phyloP scores from a whole-genome alignment of 2,797 vertebrate species.

The Knipowitschia caucasica region DNA sequence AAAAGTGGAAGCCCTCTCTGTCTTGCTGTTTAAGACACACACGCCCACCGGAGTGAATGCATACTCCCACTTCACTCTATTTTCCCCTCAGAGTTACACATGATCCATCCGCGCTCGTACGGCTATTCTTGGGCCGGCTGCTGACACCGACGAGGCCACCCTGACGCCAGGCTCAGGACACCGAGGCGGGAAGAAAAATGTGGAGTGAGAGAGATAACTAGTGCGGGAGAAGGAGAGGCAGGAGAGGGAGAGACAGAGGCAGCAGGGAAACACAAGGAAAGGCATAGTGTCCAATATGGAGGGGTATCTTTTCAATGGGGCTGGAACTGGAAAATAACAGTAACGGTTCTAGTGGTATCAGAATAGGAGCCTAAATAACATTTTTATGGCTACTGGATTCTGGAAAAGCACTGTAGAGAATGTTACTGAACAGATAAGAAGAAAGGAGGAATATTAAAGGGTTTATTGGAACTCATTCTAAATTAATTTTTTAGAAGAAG shows the following conservation, averaged over 20 bases:
- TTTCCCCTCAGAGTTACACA: conserved; percentile 15
- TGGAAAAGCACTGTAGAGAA: too few relatives aligned
- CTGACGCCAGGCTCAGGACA: conserved; percentile 55
- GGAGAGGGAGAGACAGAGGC: neutral
- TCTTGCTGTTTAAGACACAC: conserved; percentile 15
- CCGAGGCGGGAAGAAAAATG: conserved; percentile 27
- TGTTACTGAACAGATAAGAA: too few relatives aligned
- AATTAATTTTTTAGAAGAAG: too few relatives aligned
- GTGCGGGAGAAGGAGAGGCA: too few relatives aligned
- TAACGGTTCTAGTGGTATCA: too few relatives aligned
- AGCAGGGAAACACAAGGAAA: neutral
- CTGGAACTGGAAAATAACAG: too few relatives aligned
- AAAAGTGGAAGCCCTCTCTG: conserved; percentile 50
- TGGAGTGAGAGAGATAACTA: conserved; percentile 4
- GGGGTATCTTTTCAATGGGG: too few relatives aligned
- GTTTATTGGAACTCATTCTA: too few relatives aligned
- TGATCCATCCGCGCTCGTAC: conserved; percentile 56
- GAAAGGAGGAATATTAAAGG: too few relatives aligned
- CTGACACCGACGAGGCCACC: conserved; percentile 77
- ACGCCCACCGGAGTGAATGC: conserved; percentile 37
- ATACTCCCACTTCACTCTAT: conserved; percentile 50
- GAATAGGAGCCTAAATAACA: too few relatives aligned
- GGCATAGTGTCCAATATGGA: neutral
- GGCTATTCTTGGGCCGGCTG: conserved; percentile 66
- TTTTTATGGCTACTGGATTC: too few relatives aligned